Conservation (phyloP, 2,888 invertebrate genomes). For the Eupithecia inturbata region DNA sequence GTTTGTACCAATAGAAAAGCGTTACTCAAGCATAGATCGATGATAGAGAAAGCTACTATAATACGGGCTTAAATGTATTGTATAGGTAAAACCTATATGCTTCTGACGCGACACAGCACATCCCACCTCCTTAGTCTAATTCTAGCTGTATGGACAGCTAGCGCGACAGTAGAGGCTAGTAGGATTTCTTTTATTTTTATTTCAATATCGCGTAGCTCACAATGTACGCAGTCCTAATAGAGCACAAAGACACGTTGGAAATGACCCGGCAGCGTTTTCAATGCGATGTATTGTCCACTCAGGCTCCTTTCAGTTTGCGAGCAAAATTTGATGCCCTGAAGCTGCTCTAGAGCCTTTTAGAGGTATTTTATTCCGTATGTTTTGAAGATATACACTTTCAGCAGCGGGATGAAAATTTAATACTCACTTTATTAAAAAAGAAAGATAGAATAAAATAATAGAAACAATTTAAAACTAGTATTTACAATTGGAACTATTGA, state of each 20-base stretch:
- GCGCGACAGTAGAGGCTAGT: neutral
- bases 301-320: conserved; percentile 37
- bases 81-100: no score
- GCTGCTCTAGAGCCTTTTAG: conserved; percentile 14
- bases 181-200: conserved; percentile 8
- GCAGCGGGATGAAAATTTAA: neutral
- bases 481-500: neutral
- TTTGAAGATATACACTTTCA: neutral
- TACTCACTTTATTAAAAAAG: neutral
- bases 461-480: neutral
- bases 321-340: conserved; percentile 36
- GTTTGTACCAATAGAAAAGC: no score
- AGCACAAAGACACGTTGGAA: conserved; percentile 53
- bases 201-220: conserved; percentile 13
- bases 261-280: conserved; percentile 56
- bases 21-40: no score
- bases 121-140: neutral
- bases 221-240: conserved; percentile 23
- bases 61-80: no score
- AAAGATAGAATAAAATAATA: neutral
- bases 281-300: conserved; percentile 56
- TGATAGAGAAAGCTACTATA: no score
- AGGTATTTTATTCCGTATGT: neutral
- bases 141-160: neutral
- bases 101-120: neutral